These are phyloP conservation scores for Gopherus evgoodei DNA, from an alignment of 2,113 vertebrate genomes.

Conservation along the genomic window DNA sequence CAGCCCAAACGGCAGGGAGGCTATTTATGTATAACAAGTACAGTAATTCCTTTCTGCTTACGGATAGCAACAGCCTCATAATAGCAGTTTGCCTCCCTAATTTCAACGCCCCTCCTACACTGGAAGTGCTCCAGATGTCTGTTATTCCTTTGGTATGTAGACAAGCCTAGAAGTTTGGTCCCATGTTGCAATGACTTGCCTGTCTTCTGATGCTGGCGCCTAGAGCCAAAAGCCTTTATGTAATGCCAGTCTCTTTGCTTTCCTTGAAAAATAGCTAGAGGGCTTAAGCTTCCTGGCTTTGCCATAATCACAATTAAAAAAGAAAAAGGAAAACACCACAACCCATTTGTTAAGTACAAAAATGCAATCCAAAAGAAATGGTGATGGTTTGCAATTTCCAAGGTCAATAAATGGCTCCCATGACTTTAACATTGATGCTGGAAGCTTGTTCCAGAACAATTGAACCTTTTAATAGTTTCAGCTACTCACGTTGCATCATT, in stretches of 20 bases:
- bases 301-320: constrained; percentile 62
- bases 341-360: constrained; percentile 68
- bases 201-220: background rate
- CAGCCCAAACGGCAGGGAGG: constrained; percentile 3
- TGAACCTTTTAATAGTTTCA: constrained; percentile 74
- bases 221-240: background rate
- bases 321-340: constrained; percentile 53
- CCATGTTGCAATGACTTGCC: background rate
- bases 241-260: background rate
- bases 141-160: background rate
- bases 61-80: constrained; percentile 7
- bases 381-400: constrained; percentile 70
- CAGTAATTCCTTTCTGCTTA: constrained; percentile 60
- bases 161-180: constrained; percentile 25
- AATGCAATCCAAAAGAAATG: constrained; percentile 62
- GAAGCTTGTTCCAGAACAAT: constrained; percentile 70
- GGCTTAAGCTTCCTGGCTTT: constrained; percentile 57
- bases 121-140: background rate
- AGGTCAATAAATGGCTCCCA: constrained; percentile 66
- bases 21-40: constrained; percentile 46
- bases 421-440: constrained; percentile 75
- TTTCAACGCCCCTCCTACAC: constrained; percentile 10
- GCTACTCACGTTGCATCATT: constrained; percentile 57
- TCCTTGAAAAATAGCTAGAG: constrained; percentile 27
- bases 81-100: background rate